Evolutionary conservation across 2,888 invertebrate species (phyloP).

Genomic region (Azorinus chamasolen): DNA sequence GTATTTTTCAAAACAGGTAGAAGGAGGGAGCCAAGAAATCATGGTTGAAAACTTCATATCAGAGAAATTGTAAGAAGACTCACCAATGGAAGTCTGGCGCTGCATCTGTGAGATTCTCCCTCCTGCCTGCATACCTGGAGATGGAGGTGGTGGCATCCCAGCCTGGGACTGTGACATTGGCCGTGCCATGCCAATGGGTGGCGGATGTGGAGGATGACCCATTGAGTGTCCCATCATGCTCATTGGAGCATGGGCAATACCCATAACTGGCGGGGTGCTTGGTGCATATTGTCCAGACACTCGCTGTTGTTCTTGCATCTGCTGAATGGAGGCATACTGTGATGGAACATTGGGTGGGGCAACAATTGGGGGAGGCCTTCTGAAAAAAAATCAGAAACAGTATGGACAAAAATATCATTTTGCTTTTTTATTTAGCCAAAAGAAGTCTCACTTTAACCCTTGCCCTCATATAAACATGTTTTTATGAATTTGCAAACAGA

Average conservation of each 20-base stretch:
- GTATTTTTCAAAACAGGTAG: too few species aligned
- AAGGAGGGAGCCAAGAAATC: too few species aligned
- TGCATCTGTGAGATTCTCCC: slow-evolving; percentile 41
- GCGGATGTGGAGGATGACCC: slow-evolving; percentile 51
- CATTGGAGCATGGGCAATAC: slow-evolving; percentile 31
- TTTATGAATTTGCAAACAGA: too few species aligned
- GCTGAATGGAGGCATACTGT: slow-evolving; percentile 93
- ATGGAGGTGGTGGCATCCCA: slow-evolving; percentile 51
- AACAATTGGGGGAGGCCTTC: slow-evolving; percentile 96
- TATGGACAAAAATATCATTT: too few species aligned
- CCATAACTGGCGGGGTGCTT: slow-evolving; percentile 52
- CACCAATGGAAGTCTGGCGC: slow-evolving; percentile 62
- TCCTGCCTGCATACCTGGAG: slow-evolving; percentile 40
- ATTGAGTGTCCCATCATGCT: slow-evolving; percentile 45
- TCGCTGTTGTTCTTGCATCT: slow-evolving; percentile 29
- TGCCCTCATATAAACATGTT: too few species aligned
- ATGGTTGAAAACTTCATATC: too few species aligned
- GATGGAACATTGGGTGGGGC: slow-evolving; percentile 94
- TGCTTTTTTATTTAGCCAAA: too few species aligned
- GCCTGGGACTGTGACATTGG: slow-evolving; percentile 69
- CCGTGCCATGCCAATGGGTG: slow-evolving; percentile 77
- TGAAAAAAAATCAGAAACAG: slow-evolving; percentile 49
- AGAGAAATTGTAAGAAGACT: not conserved
- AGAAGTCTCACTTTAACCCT: too few species aligned
- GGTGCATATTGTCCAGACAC: slow-evolving; percentile 41